phyloP scores from a whole-genome alignment of 2,888 invertebrate species.

The Hypolimnas misippus region DNA sequence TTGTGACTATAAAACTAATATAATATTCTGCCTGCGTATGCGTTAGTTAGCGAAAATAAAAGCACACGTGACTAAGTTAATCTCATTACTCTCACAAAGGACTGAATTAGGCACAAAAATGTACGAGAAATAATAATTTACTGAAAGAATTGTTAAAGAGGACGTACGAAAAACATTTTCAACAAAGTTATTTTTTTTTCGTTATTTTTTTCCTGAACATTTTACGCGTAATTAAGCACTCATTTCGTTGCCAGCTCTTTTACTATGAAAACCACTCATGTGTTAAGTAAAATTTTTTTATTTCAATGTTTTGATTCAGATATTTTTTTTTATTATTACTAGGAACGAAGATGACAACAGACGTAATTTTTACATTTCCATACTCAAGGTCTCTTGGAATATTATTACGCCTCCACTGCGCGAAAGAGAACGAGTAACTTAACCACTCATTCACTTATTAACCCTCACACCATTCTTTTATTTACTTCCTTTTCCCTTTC shows the following conservation, averaged over 20 bases:
- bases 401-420: too few species aligned
- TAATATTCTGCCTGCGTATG: constrained; percentile 21
- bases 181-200: background rate
- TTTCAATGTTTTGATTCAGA: background rate
- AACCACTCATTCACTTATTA: too few species aligned
- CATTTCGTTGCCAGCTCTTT: background rate
- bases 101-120: constrained; percentile 32
- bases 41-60: constrained; percentile 25
- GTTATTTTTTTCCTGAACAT: too few species aligned
- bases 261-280: background rate
- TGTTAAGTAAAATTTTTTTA: too few species aligned
- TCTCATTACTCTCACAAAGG: constrained; percentile 29
- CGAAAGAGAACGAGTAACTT: too few species aligned
- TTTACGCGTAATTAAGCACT: background rate
- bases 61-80: constrained; percentile 26
- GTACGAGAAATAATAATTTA: constrained; percentile 6
- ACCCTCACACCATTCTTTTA: too few species aligned
- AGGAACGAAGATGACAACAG: too few species aligned
- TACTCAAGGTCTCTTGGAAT: too few species aligned
- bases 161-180: background rate
- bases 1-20: constrained; percentile 9
- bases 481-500: too few species aligned
- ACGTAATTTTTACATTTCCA: too few species aligned
- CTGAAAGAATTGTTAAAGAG: background rate
- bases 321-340: too few species aligned